Percentiles rank a stretch among this genome's conserved stretches.
phyloP scores from a whole-genome alignment of 2,888 invertebrate genomes.

The Acleris cristana region DNA sequence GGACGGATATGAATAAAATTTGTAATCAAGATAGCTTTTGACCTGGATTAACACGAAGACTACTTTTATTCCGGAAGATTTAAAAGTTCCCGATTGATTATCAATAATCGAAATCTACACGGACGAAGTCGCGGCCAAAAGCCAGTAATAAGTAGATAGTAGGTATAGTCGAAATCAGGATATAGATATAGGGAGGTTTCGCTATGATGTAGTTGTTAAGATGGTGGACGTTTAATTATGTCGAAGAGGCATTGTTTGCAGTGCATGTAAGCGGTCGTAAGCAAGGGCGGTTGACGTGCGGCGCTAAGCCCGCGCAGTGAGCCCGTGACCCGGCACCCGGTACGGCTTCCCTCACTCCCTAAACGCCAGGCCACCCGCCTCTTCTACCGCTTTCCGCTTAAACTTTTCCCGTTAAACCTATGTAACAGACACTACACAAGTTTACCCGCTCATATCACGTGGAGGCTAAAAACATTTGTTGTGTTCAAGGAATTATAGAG shows the following conservation, averaged over 20 bases:
- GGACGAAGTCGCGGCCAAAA: too few relatives aligned
- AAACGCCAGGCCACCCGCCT: slow-evolving; percentile 52
- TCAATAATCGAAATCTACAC: too few relatives aligned
- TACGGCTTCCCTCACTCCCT: slow-evolving; percentile 70
- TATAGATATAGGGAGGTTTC: slow-evolving; percentile 34
- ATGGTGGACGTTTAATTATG: slow-evolving; percentile 56
- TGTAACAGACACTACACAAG: slow-evolving; percentile 46
- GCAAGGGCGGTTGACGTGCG: slow-evolving; percentile 60
- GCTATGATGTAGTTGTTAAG: slow-evolving; percentile 36
- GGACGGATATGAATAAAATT: too few relatives aligned
- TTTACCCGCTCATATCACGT: slow-evolving; percentile 45
- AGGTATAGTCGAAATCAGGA: slow-evolving; percentile 36
- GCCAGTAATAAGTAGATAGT: neutral
- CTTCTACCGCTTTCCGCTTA: slow-evolving; percentile 48
- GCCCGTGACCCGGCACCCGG: slow-evolving; percentile 63
- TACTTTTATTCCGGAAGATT: too few relatives aligned
- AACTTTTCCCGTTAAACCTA: slow-evolving; percentile 51
- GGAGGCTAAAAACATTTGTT: slow-evolving; percentile 78
- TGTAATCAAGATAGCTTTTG: too few relatives aligned
- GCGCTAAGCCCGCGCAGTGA: slow-evolving; percentile 63
- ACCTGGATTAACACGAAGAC: too few relatives aligned
- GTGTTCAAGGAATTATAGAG: slow-evolving; percentile 75
- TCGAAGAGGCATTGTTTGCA: slow-evolving; percentile 55
- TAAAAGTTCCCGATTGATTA: too few relatives aligned
- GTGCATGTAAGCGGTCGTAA: slow-evolving; percentile 54